These are phyloP conservation scores for Parapristionchus giblindavisi DNA, from an alignment of 2,888 invertebrate species.

Conservation along the genomic window DNA sequence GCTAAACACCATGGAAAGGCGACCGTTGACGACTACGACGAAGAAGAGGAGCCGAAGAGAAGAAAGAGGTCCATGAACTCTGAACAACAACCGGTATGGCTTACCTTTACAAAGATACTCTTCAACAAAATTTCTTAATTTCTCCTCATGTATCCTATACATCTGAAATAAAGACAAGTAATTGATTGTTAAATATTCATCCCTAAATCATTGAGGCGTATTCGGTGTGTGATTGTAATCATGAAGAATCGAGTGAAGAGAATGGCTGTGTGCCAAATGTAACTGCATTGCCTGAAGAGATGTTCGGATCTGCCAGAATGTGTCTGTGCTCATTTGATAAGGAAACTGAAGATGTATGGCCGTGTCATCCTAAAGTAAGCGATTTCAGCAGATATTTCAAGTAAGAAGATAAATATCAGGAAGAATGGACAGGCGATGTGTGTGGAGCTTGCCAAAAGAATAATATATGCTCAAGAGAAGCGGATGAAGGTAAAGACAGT, in stretches of 20 bases:
- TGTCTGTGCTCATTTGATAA: conserved; percentile 38
- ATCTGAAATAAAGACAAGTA: neutral
- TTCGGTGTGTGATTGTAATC: conserved; percentile 16
- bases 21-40: conserved; percentile 1
- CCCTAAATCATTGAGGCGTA: neutral
- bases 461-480: no score
- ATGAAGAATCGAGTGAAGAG: no score
- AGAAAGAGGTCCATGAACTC: conserved; percentile 14
- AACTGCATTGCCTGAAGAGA: conserved; percentile 30
- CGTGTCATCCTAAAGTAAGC: conserved; percentile 30
- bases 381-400: neutral
- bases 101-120: neutral
- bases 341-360: conserved; percentile 36
- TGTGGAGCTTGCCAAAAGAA: no score
- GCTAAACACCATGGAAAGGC: conserved; percentile 4
- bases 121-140: no score
- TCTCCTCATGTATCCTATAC: no score
- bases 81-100: conserved; percentile 27
- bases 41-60: conserved; percentile 23
- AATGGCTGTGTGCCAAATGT: conserved; percentile 14
- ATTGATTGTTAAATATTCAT: no score
- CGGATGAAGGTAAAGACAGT: no score
- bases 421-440: neutral
- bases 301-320: neutral
- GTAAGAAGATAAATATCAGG: neutral